These are phyloP conservation scores for Leptura quadrifasciata DNA, from an alignment of 2,888 invertebrate genomes.

Conservation along the genomic window DNA sequence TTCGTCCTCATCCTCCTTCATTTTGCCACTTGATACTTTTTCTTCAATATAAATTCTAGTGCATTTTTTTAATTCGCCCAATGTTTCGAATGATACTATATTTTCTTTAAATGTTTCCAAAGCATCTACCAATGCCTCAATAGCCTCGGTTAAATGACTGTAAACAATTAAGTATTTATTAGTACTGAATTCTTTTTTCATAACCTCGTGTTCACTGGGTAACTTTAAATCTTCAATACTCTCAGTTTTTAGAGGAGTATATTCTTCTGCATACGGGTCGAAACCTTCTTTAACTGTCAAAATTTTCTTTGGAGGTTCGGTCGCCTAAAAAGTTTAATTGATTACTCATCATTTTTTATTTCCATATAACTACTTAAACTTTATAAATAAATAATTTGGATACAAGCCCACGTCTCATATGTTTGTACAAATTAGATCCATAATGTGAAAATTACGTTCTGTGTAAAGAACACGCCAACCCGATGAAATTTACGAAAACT, in stretches of 20 bases:
- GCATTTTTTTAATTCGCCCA: conserved; percentile 37
- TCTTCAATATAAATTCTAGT: neutral
- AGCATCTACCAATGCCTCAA: conserved; percentile 47
- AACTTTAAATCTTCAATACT: neutral
- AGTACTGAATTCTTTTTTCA: conserved; percentile 25
- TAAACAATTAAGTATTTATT: conserved; percentile 54
- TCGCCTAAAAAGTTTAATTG: neutral
- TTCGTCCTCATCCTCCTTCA: too few relatives aligned
- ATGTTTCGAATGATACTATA: conserved; percentile 34
- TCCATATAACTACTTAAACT: too few relatives aligned
- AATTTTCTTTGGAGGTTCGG: neutral
- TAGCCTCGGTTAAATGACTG: conserved; percentile 42
- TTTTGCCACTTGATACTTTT: neutral
- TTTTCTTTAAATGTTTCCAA: conserved; percentile 50
- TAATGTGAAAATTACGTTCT: too few relatives aligned
- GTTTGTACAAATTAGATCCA: too few relatives aligned
- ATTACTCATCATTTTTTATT: too few relatives aligned
- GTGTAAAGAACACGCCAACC: too few relatives aligned
- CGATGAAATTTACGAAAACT: too few relatives aligned
- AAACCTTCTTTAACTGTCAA: conserved; percentile 41
- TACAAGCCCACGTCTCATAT: too few relatives aligned
- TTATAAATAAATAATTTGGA: too few relatives aligned
- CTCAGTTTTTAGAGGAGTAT: neutral
- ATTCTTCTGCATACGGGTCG: conserved; percentile 47
- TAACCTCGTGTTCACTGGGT: neutral